Evolutionary conservation across 2,113 vertebrate genomes (phyloP), one percentile per base, ranked within the genome.

Genomic region (Rhadina sibilatrix): DNA sequence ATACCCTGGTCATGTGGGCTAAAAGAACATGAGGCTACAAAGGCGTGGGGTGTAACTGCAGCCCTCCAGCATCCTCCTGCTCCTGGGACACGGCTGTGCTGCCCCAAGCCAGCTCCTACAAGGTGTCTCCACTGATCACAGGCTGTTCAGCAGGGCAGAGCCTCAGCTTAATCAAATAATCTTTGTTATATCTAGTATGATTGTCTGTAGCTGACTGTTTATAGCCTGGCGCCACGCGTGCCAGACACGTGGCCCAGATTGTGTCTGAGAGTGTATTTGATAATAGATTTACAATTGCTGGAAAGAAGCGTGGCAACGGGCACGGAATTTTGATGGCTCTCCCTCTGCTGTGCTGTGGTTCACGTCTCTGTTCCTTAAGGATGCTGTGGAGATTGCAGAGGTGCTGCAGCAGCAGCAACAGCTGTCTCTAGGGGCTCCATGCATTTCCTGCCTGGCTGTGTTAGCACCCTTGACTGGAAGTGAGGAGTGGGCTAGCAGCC

Each of bases 211-310:
- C 66, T 93, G 90, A 49, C 85, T 90, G 53, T 93, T 93, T 91
- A 93, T 85, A 95, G 92, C 74, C 74, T 38, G 81, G 50, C 52
- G 10, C 71, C n/a, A 5, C 38, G 92, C 78, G 84, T 31, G 18
- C 69, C 87, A 89, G 90, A 15, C 83, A 63, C 23, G 22, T 91
- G 89, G 63, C 93, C 81, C 53, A 28, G 74, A 59, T 66, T 64
- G 93, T 89, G 93, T 71, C 83, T 92, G 80, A 49, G 60, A 25
- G 28, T n/a, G 24, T 71, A 9, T 92, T 68, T 87, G 95, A 52
- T 89, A 87, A 95, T 56, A 66, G 65, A 94, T 94, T 94, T 96
- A 94, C 89, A 92, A 22, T 72, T 87, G 61, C 63, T 69, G 65
- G 77, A 71, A 89, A 42, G 86, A 59, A 68, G n/a, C 1, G 40